Evolutionary conservation across 1,140 invertebrate species (phyloP).

Genomic region (Macrotrachela quadricornifera): DNA sequence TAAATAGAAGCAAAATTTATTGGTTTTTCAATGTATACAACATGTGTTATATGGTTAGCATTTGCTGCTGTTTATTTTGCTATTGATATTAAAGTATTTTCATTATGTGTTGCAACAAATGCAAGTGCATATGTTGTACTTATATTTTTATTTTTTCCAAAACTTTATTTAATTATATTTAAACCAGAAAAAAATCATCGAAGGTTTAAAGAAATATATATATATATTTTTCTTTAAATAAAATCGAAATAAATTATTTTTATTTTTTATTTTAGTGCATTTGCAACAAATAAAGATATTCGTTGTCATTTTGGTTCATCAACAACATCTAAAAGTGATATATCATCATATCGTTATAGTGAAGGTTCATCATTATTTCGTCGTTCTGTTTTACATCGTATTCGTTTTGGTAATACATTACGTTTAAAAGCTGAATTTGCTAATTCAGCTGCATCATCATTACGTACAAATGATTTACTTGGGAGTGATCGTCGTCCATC

Average conservation of each 20-base stretch:
- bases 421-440: too few species aligned
- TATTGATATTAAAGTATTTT: constrained; percentile 42
- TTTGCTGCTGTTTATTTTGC: constrained; percentile 64
- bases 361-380: too few species aligned
- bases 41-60: constrained; percentile 69
- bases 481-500: too few species aligned
- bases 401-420: too few species aligned
- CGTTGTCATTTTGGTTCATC: constrained; percentile 49
- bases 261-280: constrained; percentile 30
- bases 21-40: constrained; percentile 60
- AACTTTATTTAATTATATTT: constrained; percentile 53
- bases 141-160: constrained; percentile 52
- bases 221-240: too few species aligned
- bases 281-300: constrained; percentile 48
- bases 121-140: constrained; percentile 53
- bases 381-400: too few species aligned
- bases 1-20: constrained; percentile 25
- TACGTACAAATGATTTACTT: too few species aligned
- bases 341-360: too few species aligned
- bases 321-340: background rate
- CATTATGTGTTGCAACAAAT: constrained; percentile 45
- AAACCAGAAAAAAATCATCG: constrained; percentile 54
- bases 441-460: too few species aligned
- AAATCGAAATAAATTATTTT: too few species aligned
- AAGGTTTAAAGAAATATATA: too few species aligned